phyloP scores from a whole-genome alignment of 2,888 invertebrate species.

The Apoda limacodes region DNA sequence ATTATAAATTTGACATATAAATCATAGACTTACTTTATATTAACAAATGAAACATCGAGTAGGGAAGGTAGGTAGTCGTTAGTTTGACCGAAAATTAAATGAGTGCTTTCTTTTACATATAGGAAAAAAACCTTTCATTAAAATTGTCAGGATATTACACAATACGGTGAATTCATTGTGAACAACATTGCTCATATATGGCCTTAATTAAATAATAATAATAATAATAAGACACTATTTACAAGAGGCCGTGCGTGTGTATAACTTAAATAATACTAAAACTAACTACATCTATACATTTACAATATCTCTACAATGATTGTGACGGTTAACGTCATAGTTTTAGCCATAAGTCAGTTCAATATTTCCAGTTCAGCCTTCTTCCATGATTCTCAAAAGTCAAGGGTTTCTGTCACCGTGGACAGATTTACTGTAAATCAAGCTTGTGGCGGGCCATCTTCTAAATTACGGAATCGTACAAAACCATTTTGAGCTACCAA shows the following conservation, averaged over 20 bases:
- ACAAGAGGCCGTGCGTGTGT: slow-evolving; percentile 48
- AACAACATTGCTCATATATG: too few relatives aligned
- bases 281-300: slow-evolving; percentile 56
- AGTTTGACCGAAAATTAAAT: too few relatives aligned
- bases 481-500: slow-evolving; percentile 92
- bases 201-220: too few relatives aligned
- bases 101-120: too few relatives aligned
- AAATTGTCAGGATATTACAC: too few relatives aligned
- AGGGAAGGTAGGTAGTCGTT: too few relatives aligned
- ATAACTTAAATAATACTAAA: slow-evolving; percentile 34
- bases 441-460: slow-evolving; percentile 60
- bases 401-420: slow-evolving; percentile 44
- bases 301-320: slow-evolving; percentile 34
- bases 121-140: too few relatives aligned
- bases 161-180: too few relatives aligned
- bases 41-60: too few relatives aligned
- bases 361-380: slow-evolving; percentile 7
- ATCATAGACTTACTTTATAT: too few relatives aligned
- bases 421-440: slow-evolving; percentile 59
- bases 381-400: slow-evolving; percentile 38
- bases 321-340: slow-evolving; percentile 3
- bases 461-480: slow-evolving; percentile 84
- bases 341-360: too few relatives aligned
- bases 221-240: slow-evolving; percentile 54
- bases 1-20: too few relatives aligned